Evolutionary conservation across 2,888 invertebrate species (phyloP), one percentile per base, ranked within the genome.

Genomic region (Pherbina coryleti): DNA sequence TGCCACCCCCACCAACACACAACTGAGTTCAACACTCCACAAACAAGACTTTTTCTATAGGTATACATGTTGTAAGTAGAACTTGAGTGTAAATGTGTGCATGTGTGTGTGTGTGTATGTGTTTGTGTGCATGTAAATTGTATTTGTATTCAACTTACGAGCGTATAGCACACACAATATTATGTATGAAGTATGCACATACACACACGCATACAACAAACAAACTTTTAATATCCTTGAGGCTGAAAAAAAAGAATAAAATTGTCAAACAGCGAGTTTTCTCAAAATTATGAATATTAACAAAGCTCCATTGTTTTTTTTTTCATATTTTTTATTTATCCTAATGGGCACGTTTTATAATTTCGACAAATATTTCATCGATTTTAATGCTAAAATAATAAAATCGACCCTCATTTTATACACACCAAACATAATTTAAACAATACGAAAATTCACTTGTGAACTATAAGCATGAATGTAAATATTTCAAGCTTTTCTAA

Each of bases 1-100:
- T 44, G 7, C 11, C n/a, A 64, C 11, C 44, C 44, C 44, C 44
- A 44, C 44, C 44, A 44, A 28, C 60, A 28, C 60, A 28, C 28
- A 28, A 19, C 28, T 22, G 44, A 67, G 67, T 69, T 69, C 53
- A 51, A 51, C 69, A 69, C 69, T 49, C 49, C 69, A 31, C 49
- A 69, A 51, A 14, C 51, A 69, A 69, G 49, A 28, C 53, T 25
- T 51, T 19, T 60, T 44, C 17, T 44, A 60, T 76, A 37, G 49
- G 64, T 76, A 76, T 64, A 71, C 76, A 76, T 76, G 64, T 71
- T 69, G 60, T 76, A 62, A 57, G n/a, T n/a, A n/a, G 71, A 31
- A 53, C 62, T 70, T 44, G 76, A 19, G 62, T 25, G 60, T 44
- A 37, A 34, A 14, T 34, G 53, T 55, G 17, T 53, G 55, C 31